Evolutionary conservation across 2,797 vertebrate species (phyloP).

Genomic region (Pteropus rufus): DNA sequence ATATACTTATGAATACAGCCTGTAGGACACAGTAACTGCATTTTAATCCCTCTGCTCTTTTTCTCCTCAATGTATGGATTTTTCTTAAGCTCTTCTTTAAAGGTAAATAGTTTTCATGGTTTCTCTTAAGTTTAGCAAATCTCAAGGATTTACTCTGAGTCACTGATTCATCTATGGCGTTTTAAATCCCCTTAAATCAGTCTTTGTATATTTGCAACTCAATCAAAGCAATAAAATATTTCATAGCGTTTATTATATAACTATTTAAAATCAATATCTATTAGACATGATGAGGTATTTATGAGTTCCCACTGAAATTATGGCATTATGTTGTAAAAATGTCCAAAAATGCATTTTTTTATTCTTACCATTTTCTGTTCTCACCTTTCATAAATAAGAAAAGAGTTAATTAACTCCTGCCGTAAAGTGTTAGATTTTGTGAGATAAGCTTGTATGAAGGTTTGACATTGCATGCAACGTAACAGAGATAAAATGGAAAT

Average conservation of each 20-base stretch:
- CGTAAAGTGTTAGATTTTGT: background rate
- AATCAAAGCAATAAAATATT: background rate
- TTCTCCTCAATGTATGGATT: background rate
- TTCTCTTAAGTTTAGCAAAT: background rate
- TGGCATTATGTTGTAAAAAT: background rate
- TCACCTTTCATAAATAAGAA: background rate
- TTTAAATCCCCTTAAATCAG: constrained; percentile 36
- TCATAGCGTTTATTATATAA: background rate
- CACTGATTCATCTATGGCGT: background rate
- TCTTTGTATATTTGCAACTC: background rate
- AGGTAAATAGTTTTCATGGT: constrained; percentile 12
- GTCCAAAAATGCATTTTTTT: background rate
- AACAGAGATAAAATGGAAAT: background rate
- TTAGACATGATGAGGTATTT: background rate
- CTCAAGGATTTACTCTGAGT: background rate
- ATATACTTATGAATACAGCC: background rate
- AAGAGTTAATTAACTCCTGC: background rate
- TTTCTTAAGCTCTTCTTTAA: constrained; percentile 11
- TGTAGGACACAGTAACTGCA: background rate
- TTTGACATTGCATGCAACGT: background rate
- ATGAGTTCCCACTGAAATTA: background rate
- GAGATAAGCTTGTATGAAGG: background rate
- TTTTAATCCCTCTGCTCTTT: background rate
- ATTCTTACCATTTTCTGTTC: background rate
- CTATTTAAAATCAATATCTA: background rate